These are phyloP conservation scores for Harlomillsia oculata DNA, from an alignment of 1,140 invertebrate genomes.

Conservation along the genomic window DNA sequence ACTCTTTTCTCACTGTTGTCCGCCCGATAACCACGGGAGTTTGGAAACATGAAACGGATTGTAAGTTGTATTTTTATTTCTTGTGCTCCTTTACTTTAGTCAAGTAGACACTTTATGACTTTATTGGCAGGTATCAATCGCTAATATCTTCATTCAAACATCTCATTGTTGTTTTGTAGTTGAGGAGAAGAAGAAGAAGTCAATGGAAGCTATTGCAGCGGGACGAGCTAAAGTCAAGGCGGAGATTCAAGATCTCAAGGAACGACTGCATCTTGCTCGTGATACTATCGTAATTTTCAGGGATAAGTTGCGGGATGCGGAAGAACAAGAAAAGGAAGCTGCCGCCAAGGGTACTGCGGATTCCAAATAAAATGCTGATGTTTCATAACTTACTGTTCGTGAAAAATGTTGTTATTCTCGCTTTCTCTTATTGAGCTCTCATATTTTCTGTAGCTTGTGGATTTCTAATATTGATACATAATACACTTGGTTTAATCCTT, in stretches of 20 bases:
- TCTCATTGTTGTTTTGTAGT: slow-evolving; percentile 52
- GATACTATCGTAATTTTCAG: slow-evolving; percentile 84
- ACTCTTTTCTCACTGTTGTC: slow-evolving; percentile 68
- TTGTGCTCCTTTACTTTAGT: slow-evolving; percentile 4
- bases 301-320: too few species aligned
- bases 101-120: not conserved
- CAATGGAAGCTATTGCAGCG: slow-evolving; percentile 62
- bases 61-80: slow-evolving; percentile 50
- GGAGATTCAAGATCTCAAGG: slow-evolving; percentile 78
- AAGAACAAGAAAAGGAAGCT: too few species aligned
- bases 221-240: slow-evolving; percentile 72
- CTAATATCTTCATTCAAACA: not conserved
- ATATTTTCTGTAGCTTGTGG: too few species aligned
- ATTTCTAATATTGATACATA: too few species aligned
- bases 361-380: too few species aligned
- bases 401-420: too few species aligned
- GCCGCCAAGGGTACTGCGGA: too few species aligned
- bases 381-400: too few species aligned
- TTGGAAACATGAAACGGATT: slow-evolving; percentile 83
- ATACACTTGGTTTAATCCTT: too few species aligned
- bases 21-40: slow-evolving; percentile 61
- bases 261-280: slow-evolving; percentile 75
- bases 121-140: too few species aligned
- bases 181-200: slow-evolving; percentile 80
- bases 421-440: too few species aligned